Base-by-base conservation (phyloP, 2,113 vertebrate genomes). In the Chascanopsetta lugubris region DNA sequence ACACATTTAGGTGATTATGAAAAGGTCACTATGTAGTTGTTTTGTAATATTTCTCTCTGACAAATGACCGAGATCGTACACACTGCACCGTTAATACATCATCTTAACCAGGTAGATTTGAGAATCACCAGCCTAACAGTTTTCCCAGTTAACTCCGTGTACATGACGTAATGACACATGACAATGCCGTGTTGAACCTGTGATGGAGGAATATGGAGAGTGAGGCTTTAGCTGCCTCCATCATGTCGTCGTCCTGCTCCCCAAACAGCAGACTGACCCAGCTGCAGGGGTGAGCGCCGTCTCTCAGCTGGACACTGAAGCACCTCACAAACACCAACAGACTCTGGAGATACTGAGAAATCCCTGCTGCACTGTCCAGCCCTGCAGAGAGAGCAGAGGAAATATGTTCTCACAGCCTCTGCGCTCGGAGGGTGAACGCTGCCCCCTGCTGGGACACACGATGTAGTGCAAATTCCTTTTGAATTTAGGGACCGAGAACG, bases 221-320 rank as follows among this genome's bases (percentile, higher is more conserved):
- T 15, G 91, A 83, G 8, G 92, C 88, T 66, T 89, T 95, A 72
- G 94, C 92, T n/a, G 95, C 95, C 80, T 98, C 96, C 74, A 97
- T 90, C 94, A 99, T 92, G 82, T 99, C 96, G 56, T 99, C 97
- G 0, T 99, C 97, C 88, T 99, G 97, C 43, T 99, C 97, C 42
- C 92, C 91, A 61, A 98, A 98, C 67, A 95, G 80, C 74, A 88
- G 58, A 20, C 91, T 92, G 56, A 95, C 66, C 95, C 95, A 97
- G 62, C 86, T 90, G 87, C 97, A 99, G 1, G 36, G 69, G 80
- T 96, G 92, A 10, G 51, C 40, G 49, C 30, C 46, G 5, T 68
- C 73, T 0, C 38, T 40, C 38, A 63, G 63, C 26, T 45, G 77
- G 21, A 48, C 20, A 0, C 89, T 59, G 1, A 89, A 80, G 27